Evolutionary conservation across 1,140 invertebrate species (phyloP), one percentile per base, ranked within the genome.

Genomic region (Diploscapter pachys): DNA sequence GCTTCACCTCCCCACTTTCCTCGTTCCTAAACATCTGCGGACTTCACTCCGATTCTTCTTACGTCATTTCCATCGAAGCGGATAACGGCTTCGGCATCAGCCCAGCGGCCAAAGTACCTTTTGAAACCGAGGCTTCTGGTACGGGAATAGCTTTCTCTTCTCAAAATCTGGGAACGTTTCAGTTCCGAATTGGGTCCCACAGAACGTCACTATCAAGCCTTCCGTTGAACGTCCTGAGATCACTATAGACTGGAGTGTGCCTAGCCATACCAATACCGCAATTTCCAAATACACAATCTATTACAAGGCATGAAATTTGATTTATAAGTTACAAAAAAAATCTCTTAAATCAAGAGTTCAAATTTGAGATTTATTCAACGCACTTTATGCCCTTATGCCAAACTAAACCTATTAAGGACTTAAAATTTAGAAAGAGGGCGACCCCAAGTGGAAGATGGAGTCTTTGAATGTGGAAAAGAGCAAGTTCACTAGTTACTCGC

Each of bases 81-180:
- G 81, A 84, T 13, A 84, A 84, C 64, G 74, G 76, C 52, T 85
- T 84, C 72, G 83, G 83, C n/a, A 84, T 81, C 71, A 82, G 82
- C 65, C 83, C 83, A 3, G 67, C 69, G 11, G 78, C 72, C 4
- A 80, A 76, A 53, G 63, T 71, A 5, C 56, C 62, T 4, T 83
- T 83, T 59, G 62, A 72, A 3, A 83, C 83, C 3, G 83, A 83
- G 48, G 62, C 82, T 57, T 73, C 71, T 54, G 71, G 80, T 82
- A 76, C 6, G 31, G 11, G 11, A 11, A 8, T 6, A 6, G 11
- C 2, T 52, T 48, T 8, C 6, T 8, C 6, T 52, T 52, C 50
- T 0, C 57, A 51, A 53, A 68, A 13, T 52, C 11, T 8, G 6
- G 8, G 31, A 31, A 31, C 31, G 1, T 6, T 68, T 68, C 66